These are phyloP conservation scores for Laothoe populi DNA, from an alignment of 2,888 invertebrate species.

Conservation along the genomic window DNA sequence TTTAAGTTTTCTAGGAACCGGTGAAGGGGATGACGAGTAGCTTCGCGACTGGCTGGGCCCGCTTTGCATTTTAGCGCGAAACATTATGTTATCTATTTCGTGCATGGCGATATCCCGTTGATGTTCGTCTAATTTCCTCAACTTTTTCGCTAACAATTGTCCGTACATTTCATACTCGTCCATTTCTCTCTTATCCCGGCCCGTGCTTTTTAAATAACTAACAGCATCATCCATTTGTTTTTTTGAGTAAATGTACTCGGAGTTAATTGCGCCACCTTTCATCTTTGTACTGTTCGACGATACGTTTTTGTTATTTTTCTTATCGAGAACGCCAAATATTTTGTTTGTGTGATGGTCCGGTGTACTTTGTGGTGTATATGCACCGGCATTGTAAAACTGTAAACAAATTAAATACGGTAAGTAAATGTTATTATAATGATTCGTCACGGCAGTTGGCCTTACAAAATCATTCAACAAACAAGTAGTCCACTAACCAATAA, in stretches of 20 bases:
- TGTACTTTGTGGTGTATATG: slow-evolving; percentile 42
- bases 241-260: slow-evolving; percentile 42
- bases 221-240: slow-evolving; percentile 50
- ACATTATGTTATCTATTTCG: slow-evolving; percentile 77
- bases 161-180: slow-evolving; percentile 76
- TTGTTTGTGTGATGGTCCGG: slow-evolving; percentile 42
- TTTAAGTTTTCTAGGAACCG: slow-evolving; percentile 56
- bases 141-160: slow-evolving; percentile 71
- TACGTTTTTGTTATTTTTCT: slow-evolving; percentile 30
- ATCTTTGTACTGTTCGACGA: slow-evolving; percentile 30
- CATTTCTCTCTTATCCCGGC: slow-evolving; percentile 47
- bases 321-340: slow-evolving; percentile 37
- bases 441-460: neutral
- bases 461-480: neutral
- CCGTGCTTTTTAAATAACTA: slow-evolving; percentile 41
- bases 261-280: slow-evolving; percentile 16
- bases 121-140: slow-evolving; percentile 70
- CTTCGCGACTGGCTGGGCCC: slow-evolving; percentile 46
- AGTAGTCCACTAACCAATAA: neutral
- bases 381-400: slow-evolving; percentile 43
- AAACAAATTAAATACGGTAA: too few species aligned
- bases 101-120: slow-evolving; percentile 77
- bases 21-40: slow-evolving; percentile 56
- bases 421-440: too few species aligned
- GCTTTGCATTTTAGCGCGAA: slow-evolving; percentile 68